Percentiles rank a stretch among this genome's conserved stretches.
phyloP scores from a whole-genome alignment of 1,140 invertebrate species.

The Drosophila kohkoa region DNA sequence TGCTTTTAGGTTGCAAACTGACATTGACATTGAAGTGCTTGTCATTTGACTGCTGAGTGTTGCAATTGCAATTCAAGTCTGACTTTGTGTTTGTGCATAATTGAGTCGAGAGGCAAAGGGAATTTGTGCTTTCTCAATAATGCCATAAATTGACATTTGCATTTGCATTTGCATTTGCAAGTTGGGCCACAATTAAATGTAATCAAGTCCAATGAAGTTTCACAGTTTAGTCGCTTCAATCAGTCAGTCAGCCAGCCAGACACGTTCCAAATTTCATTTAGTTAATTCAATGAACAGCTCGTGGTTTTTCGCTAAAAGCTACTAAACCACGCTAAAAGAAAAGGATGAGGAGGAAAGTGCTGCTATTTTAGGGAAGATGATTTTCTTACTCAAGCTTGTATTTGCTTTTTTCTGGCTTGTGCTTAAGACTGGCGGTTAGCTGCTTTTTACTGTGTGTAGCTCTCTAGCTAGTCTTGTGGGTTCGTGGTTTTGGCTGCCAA shows the following conservation, averaged over 20 bases:
- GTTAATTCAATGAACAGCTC: conserved; percentile 67
- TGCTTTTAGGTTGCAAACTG: neutral
- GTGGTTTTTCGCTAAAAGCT: neutral
- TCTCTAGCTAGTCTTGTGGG: conserved; percentile 8
- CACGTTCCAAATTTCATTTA: conserved; percentile 80
- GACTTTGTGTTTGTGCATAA: conserved; percentile 12
- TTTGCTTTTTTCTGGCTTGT: conserved; percentile 7
- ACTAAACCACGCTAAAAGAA: no score
- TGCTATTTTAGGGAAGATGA: neutral
- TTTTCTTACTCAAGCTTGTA: neutral
- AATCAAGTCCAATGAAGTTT: conserved; percentile 41
- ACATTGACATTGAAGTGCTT: neutral
- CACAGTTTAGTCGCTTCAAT: conserved; percentile 26
- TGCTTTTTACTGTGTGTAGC: conserved; percentile 36
- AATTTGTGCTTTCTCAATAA: conserved; percentile 31
- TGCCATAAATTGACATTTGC: conserved; percentile 71
- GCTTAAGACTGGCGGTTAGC: conserved; percentile 28
- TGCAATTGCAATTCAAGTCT: neutral
- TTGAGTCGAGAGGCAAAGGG: conserved; percentile 11
- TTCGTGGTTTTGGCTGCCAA: neutral
- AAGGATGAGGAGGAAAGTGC: no score
- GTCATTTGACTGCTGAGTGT: neutral
- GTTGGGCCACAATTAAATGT: conserved; percentile 70
- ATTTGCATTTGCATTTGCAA: conserved; percentile 27
- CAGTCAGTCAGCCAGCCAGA: conserved; percentile 41